Conservation (phyloP, 1,140 invertebrate species). For the Pogonognathellus flavescens region DNA sequence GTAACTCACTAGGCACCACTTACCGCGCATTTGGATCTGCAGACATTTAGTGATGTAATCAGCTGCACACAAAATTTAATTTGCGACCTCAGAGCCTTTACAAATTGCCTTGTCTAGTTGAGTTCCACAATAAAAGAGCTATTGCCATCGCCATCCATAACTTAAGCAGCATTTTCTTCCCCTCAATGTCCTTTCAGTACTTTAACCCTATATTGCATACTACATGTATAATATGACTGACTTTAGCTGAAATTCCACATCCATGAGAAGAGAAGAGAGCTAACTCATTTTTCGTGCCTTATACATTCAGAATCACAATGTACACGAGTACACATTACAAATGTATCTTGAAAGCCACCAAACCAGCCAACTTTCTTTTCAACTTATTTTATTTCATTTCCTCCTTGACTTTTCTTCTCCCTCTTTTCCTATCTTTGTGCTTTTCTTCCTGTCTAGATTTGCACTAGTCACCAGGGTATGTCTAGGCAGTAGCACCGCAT, state of each 20-base stretch:
- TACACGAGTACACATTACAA: neutral
- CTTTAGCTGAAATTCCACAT: neutral
- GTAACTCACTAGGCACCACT: no score
- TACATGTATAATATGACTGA: neutral
- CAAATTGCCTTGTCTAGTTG: constrained; percentile 65
- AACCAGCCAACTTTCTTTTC: constrained; percentile 26
- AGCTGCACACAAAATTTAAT: constrained; percentile 64
- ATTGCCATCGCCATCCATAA: constrained; percentile 32
- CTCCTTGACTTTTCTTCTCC: neutral
- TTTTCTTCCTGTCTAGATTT: neutral
- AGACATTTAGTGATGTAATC: constrained; percentile 56
- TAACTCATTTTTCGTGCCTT: neutral
- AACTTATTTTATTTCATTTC: constrained; percentile 38
- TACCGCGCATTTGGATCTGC: no score
- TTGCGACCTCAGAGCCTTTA: constrained; percentile 65
- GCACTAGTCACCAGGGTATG: neutral
- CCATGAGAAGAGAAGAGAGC: neutral
- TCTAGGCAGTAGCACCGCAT: no score
- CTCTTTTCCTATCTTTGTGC: neutral
- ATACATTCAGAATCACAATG: neutral
- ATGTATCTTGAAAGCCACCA: neutral
- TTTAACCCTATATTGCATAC: neutral
- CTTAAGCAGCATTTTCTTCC: constrained; percentile 19
- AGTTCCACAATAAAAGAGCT: constrained; percentile 61
- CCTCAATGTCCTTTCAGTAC: neutral